Evolutionary conservation across 2,888 invertebrate genomes (phyloP).

Genomic region (Pterostichus niger): DNA sequence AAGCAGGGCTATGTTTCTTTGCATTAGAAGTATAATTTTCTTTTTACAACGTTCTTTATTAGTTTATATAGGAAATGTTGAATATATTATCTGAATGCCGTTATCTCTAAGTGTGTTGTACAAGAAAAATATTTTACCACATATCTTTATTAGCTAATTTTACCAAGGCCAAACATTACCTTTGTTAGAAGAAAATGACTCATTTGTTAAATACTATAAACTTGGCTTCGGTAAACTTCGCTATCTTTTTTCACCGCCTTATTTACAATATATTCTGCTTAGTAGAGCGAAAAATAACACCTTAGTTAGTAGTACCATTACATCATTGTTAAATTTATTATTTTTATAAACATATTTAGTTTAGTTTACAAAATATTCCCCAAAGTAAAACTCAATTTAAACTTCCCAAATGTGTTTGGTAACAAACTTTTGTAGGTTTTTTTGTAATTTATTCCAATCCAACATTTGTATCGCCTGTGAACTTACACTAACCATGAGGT

Average conservation of each 20-base stretch:
- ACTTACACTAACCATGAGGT: not conserved
- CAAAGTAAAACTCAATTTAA: too few relatives aligned
- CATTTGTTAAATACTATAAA: not conserved
- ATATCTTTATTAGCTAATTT: not conserved
- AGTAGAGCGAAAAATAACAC: too few relatives aligned
- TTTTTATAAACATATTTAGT: not conserved
- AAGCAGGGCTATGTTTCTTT: too few relatives aligned
- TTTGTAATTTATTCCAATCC: conserved; percentile 9
- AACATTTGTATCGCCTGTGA: not conserved
- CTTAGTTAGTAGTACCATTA: conserved; percentile 4
- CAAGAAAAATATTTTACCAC: conserved; percentile 2
- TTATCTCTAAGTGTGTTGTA: not conserved
- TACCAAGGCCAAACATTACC: not conserved
- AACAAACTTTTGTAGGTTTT: not conserved
- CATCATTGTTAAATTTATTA: conserved; percentile 15
- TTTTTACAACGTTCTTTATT: too few relatives aligned
- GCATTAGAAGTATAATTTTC: too few relatives aligned
- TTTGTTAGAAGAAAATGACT: not conserved
- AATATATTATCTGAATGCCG: too few relatives aligned
- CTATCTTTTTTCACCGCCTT: too few relatives aligned
- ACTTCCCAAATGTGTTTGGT: not conserved
- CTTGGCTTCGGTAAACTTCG: too few relatives aligned
- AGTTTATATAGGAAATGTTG: too few relatives aligned
- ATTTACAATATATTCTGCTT: conserved; percentile 5
- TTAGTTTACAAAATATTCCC: too few relatives aligned